Conservation (phyloP, 2,797 vertebrate genomes). For the Peromyscus attwateri region DNA sequence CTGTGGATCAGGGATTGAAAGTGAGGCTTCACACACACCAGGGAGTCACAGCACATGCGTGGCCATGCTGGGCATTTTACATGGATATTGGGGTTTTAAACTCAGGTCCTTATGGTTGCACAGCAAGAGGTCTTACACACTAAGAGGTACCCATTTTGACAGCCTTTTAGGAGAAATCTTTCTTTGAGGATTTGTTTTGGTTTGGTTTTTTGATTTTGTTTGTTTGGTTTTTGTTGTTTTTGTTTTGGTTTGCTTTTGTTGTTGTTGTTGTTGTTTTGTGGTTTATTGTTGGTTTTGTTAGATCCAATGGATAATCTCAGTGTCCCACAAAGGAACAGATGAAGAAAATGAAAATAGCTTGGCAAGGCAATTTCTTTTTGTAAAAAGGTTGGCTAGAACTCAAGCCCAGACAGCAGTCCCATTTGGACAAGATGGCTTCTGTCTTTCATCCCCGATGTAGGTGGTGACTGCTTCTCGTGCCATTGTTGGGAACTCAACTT, state of each 20-base stretch:
- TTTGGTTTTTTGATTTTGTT: neutral
- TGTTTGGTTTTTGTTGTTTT: neutral
- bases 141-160: conserved; percentile 21
- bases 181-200: neutral
- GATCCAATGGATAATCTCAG: neutral
- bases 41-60: neutral
- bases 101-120: neutral
- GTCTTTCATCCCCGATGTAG: neutral
- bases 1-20: neutral
- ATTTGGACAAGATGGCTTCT: neutral
- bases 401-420: neutral
- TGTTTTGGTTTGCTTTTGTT: neutral
- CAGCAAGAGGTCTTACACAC: neutral
- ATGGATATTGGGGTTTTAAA: neutral
- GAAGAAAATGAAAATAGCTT: neutral
- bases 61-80: neutral
- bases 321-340: neutral
- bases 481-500: neutral
- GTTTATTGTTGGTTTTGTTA: neutral
- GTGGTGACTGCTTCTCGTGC: neutral
- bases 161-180: conserved; percentile 8
- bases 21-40: neutral
- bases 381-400: neutral
- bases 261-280: neutral
- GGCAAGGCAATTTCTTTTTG: neutral